Evolutionary conservation across 2,888 invertebrate genomes (phyloP).

Genomic region (Seladonia tumulorum): DNA sequence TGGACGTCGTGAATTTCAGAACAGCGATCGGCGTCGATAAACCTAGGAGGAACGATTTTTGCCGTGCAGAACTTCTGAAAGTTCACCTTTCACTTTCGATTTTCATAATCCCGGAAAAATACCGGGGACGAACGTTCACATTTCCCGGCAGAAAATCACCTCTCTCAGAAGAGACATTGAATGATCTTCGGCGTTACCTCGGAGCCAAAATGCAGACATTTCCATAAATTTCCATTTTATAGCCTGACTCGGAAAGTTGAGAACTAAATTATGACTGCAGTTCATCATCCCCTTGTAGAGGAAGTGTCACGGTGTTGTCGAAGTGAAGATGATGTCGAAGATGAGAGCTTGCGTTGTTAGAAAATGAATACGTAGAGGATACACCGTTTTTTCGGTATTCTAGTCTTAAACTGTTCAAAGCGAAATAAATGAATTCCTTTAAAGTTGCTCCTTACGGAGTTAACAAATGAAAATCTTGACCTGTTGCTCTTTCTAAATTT

Average conservation of each 20-base stretch:
- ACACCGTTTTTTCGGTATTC: neutral
- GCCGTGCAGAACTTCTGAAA: constrained; percentile 35
- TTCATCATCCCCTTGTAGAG: neutral
- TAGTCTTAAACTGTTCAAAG: neutral
- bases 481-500: neutral
- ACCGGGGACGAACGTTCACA: neutral
- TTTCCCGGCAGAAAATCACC: neutral
- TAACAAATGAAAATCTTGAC: neutral
- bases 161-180: neutral
- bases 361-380: neutral
- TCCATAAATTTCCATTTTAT: constrained; percentile 2
- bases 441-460: neutral
- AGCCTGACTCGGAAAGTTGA: neutral
- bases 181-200: neutral
- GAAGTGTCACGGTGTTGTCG: neutral
- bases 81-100: constrained; percentile 54
- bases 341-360: neutral
- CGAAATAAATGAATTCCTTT: neutral
- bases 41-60: constrained; percentile 15
- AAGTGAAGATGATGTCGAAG: neutral
- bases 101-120: constrained; percentile 1
- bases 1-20: constrained; percentile 30
- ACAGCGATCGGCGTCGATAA: constrained; percentile 26
- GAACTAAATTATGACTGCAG: neutral
- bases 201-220: neutral